Percentiles rank a stretch among this genome's conserved stretches.
These are phyloP conservation scores for Phycodurus eques DNA, from an alignment of 2,113 vertebrate genomes.

Conservation along the genomic window DNA sequence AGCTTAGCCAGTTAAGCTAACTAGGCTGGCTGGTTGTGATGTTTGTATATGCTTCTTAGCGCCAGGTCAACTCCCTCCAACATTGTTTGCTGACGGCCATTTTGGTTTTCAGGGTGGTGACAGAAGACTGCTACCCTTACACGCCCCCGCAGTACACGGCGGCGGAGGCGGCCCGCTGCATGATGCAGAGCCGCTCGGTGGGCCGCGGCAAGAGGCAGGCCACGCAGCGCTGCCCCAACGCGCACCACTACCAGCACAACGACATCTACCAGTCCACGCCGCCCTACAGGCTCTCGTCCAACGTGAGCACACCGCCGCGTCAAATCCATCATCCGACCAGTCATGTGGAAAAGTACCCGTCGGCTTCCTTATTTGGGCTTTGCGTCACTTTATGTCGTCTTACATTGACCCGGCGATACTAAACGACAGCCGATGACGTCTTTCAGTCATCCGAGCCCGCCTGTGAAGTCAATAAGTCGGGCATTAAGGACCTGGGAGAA, in stretches of 20 bases:
- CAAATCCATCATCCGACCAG: background rate
- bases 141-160: slow-evolving; percentile 63
- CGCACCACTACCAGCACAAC: slow-evolving; percentile 75
- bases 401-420: slow-evolving; percentile 25
- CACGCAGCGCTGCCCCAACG: slow-evolving; percentile 85
- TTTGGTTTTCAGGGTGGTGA: slow-evolving; percentile 81
- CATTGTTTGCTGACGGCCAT: background rate
- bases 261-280: slow-evolving; percentile 97
- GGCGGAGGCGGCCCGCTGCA: slow-evolving; percentile 71
- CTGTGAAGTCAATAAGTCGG: slow-evolving; percentile 58
- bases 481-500: slow-evolving; percentile 32
- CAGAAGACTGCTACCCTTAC: slow-evolving; percentile 91
- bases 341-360: background rate
- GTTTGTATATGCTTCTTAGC: too few relatives aligned
- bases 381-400: background rate
- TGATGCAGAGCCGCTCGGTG: slow-evolving; percentile 91
- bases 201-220: slow-evolving; percentile 94
- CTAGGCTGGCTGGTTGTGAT: too few relatives aligned
- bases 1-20: background rate
- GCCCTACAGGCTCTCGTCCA: slow-evolving; percentile 88
- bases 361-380: background rate
- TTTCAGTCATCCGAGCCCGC: slow-evolving; percentile 41
- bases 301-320: slow-evolving; percentile 68
- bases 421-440: slow-evolving; percentile 39
- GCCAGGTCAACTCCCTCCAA: background rate